Base-by-base conservation (phyloP, 2,888 invertebrate genomes). In the Epistrophella euchroma region DNA sequence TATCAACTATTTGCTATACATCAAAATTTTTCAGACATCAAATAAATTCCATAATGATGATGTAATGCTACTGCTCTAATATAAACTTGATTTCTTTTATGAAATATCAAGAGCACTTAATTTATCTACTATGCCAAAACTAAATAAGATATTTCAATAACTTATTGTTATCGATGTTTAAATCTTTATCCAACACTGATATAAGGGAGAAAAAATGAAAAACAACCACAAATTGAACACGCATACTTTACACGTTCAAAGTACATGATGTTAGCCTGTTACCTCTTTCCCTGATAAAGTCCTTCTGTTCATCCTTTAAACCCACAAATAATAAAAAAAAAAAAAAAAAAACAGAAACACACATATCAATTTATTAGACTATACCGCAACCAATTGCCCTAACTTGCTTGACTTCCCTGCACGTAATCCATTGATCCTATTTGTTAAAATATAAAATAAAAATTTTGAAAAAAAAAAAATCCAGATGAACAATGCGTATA, bases 351-450 rank as follows among this genome's bases (percentile, higher is more conserved):
- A 25, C 15, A 52, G 11, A 7, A 19, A 28, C 6, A 37, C 81
- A 58, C 71, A 75, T 47, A 75, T 75, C 71, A 81, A 81, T 81
- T 71, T 55, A 64, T 73, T 58, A 35, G 17, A 13, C 37, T 62
- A 55, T 60, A 56, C 56, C 58, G 19, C 56, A 11, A 22, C 37
- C 43, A 66, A 55, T 72, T 62, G 71, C 77, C 55, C 17, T 47
- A 47, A 50, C 62, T 47, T 50, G 25, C 55, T 60, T 78, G 62
- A 50, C 55, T 47, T 58, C 25, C 45, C 47, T 78, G 62, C 76
- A 73, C 84, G 80, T 80, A 85, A 85, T 85, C 80, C 85, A 80
- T 80, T 80, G 85, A 81, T 80, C 80, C 85, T 73, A 70, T 85
- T 85, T 76, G 68, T 64, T 40, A 40, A 60, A 60, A 75, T 72